A percentile compares a stretch with the other conserved stretches of the same genome.
phyloP scores from a whole-genome alignment of 2,888 invertebrate genomes.

The Sarcophaga caerulescens region DNA sequence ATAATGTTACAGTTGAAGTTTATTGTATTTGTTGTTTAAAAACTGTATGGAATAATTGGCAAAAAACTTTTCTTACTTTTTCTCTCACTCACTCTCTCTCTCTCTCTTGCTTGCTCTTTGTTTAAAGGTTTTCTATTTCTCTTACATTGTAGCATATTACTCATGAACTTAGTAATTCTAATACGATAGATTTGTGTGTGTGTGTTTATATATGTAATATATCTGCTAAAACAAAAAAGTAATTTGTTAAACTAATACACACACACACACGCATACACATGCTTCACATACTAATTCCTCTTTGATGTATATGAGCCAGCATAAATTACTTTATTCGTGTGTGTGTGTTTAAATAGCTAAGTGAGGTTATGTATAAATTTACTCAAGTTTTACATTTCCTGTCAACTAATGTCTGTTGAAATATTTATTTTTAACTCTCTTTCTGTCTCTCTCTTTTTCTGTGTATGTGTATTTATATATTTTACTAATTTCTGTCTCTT shows the following conservation, averaged over 20 bases:
- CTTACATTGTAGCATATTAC: too few species aligned
- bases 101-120: too few species aligned
- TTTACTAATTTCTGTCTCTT: slow-evolving; percentile 4
- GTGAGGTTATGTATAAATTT: slow-evolving; percentile 18
- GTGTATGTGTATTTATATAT: neutral
- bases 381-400: slow-evolving; percentile 59
- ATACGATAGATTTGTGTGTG: slow-evolving; percentile 20
- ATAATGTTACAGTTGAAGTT: neutral
- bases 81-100: too few species aligned
- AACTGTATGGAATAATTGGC: too few species aligned
- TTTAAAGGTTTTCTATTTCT: too few species aligned
- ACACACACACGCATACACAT: neutral
- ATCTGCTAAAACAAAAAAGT: neutral
- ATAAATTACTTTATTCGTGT: neutral
- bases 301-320: neutral
- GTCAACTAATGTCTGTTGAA: slow-evolving; percentile 50
- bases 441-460: neutral
- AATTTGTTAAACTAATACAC: slow-evolving; percentile 42
- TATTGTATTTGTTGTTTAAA: too few species aligned
- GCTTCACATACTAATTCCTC: neutral
- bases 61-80: too few species aligned
- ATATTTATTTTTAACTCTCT: neutral
- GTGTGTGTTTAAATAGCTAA: neutral
- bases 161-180: neutral
- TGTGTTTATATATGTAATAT: neutral